These are phyloP conservation scores for Agrilus planipennis DNA, from an alignment of 1,140 invertebrate genomes.

Conservation along the genomic window DNA sequence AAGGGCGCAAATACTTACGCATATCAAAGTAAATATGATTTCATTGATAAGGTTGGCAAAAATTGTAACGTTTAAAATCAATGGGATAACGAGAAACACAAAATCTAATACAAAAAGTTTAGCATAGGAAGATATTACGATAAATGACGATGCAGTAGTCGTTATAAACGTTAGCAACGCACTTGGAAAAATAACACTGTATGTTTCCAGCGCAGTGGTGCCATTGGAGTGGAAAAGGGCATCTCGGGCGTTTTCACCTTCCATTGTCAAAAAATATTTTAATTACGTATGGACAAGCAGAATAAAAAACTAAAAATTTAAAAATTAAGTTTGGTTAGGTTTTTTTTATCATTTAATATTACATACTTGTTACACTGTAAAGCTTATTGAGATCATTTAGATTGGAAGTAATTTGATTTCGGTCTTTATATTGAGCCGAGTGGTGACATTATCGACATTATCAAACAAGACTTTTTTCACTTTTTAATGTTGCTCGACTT, in stretches of 20 bases:
- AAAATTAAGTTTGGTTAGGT: too few species aligned
- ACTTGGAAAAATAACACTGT: conserved; percentile 37
- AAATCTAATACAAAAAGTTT: conserved; percentile 37
- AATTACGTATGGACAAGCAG: too few species aligned
- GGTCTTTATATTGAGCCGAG: too few species aligned
- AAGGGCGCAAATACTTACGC: conserved; percentile 17
- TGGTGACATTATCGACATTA: too few species aligned
- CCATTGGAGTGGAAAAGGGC: conserved; percentile 38
- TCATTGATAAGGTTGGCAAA: conserved; percentile 25
- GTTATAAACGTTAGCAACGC: conserved; percentile 32
- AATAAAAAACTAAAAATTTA: too few species aligned
- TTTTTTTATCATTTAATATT: too few species aligned
- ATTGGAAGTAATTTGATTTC: too few species aligned
- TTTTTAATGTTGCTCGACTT: too few species aligned
- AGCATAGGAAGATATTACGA: neutral
- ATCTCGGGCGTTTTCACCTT: conserved; percentile 37
- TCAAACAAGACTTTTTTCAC: too few species aligned
- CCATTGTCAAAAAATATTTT: too few species aligned
- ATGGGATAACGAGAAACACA: conserved; percentile 36
- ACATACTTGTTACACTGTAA: too few species aligned
- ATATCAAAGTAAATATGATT: conserved; percentile 20
- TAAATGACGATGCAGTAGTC: conserved; percentile 14
- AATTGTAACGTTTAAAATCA: conserved; percentile 39
- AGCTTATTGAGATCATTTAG: too few species aligned
- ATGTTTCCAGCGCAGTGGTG: conserved; percentile 35